Conservation (phyloP, 2,888 invertebrate species). For the Aelia acuminata region DNA sequence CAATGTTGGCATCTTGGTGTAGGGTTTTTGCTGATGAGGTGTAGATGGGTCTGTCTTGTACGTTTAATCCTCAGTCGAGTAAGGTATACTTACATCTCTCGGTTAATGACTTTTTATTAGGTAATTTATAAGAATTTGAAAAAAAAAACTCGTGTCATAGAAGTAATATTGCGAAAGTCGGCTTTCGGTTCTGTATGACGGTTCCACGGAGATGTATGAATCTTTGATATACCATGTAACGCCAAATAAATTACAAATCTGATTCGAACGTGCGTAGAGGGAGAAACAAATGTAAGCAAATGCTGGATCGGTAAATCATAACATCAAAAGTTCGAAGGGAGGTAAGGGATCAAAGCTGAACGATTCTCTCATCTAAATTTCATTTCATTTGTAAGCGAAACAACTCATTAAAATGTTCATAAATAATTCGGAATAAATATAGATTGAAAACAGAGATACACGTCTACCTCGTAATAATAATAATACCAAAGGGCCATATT, state of each 20-base stretch:
- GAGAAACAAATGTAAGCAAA: background rate
- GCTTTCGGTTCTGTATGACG: background rate
- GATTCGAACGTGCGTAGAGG: background rate
- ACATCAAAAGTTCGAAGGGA: background rate
- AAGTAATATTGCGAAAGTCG: background rate
- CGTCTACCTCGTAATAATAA: no score
- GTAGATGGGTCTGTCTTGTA: no score
- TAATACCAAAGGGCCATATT: no score
- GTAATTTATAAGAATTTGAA: no score
- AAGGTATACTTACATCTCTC: no score
- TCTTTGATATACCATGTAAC: background rate
- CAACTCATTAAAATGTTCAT: background rate
- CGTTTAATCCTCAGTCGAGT: no score
- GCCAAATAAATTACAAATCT: background rate
- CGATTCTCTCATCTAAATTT: background rate
- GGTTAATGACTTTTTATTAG: no score
- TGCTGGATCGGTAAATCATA: background rate
- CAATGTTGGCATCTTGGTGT: no score
- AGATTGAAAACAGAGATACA: no score
- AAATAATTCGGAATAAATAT: background rate
- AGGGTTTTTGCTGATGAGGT: no score
- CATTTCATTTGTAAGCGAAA: background rate
- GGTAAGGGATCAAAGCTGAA: background rate
- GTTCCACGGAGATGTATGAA: background rate
- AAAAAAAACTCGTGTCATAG: no score